Conservation (phyloP, 2,113 vertebrate species). For the Sceloporus tristichus region DNA sequence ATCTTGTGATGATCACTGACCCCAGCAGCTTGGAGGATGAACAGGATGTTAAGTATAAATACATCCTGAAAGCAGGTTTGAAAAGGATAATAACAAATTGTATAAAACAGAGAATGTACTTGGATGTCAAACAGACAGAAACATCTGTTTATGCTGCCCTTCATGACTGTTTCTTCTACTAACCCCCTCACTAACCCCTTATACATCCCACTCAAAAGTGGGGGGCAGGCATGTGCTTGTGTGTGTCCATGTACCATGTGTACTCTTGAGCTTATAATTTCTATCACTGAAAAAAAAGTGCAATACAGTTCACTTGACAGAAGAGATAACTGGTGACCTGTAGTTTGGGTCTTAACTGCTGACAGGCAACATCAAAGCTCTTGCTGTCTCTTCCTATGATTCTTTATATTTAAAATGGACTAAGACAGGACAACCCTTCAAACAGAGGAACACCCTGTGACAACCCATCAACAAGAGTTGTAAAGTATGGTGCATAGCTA, state of each 20-base stretch:
- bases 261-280: constrained; percentile 47
- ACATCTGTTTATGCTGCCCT: constrained; percentile 56
- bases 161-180: constrained; percentile 60
- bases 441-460: no score
- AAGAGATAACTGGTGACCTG: no score
- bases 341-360: no score
- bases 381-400: no score
- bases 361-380: no score
- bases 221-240: constrained; percentile 7
- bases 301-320: no score
- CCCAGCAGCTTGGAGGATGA: background rate
- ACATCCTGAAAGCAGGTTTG: background rate
- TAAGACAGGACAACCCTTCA: no score
- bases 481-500: no score
- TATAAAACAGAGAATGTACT: constrained; percentile 59
- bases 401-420: no score
- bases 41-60: background rate
- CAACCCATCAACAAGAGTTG: no score
- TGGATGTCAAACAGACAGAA: constrained; percentile 49
- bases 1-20: no score
- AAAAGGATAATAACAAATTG: background rate
- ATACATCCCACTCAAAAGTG: constrained; percentile 65
- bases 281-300: no score
- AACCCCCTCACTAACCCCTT: background rate
- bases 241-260: constrained; percentile 55